Evolutionary conservation across 1,140 invertebrate genomes (phyloP).

Genomic region (Chrysopa pallens): DNA sequence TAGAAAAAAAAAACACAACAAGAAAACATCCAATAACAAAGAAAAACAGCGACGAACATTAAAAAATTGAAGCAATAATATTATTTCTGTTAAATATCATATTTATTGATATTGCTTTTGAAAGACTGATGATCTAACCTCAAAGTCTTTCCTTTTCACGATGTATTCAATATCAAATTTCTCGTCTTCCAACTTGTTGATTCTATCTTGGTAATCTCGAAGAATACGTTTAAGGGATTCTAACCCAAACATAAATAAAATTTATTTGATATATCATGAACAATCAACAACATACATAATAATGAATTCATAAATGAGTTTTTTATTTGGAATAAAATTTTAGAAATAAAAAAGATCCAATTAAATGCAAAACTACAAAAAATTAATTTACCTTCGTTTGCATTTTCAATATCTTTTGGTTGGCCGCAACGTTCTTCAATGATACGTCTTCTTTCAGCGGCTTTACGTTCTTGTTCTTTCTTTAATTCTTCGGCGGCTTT

Average conservation of each 20-base stretch:
- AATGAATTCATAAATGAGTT: too few relatives aligned
- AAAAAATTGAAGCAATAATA: too few relatives aligned
- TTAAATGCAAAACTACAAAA: not conserved
- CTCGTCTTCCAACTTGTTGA: constrained; percentile 74
- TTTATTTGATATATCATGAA: constrained; percentile 11
- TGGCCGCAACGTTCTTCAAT: constrained; percentile 90
- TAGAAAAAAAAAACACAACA: too few relatives aligned
- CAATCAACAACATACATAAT: too few relatives aligned
- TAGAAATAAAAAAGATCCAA: too few relatives aligned
- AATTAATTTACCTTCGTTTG: constrained; percentile 68
- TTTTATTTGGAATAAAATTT: too few relatives aligned
- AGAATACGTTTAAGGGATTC: constrained; percentile 63
- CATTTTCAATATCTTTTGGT: constrained; percentile 74
- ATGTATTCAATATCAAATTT: constrained; percentile 98
- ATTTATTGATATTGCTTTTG: too few relatives aligned
- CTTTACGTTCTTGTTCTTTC: constrained; percentile 97
- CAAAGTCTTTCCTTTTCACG: constrained; percentile 93
- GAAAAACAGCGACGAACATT: too few relatives aligned
- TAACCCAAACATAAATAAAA: constrained; percentile 22
- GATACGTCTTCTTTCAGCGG: constrained; percentile 91
- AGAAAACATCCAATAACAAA: too few relatives aligned
- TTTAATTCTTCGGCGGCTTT: constrained; percentile 99
- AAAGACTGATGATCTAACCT: constrained; percentile 38
- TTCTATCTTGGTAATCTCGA: constrained; percentile 74
- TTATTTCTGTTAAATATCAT: too few relatives aligned